phyloP scores from a whole-genome alignment of 2,888 invertebrate species.

The Tiphia femorata region DNA sequence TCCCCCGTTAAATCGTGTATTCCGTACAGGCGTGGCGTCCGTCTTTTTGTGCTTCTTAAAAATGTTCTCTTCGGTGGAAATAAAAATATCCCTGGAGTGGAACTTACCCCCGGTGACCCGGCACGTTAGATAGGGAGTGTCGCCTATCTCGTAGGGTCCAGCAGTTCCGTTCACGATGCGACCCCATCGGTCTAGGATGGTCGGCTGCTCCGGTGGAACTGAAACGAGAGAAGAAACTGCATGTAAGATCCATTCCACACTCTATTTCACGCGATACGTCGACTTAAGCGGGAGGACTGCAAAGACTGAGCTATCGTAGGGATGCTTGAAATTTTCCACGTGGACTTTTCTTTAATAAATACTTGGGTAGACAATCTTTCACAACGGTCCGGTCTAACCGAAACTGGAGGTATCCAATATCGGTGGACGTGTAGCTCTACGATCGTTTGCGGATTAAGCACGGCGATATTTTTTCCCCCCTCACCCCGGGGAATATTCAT shows the following conservation, averaged over 20 bases:
- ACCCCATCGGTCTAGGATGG: conserved; percentile 88
- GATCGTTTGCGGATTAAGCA: conserved; percentile 46
- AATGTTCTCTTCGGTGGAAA: no score
- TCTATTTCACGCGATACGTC: no score
- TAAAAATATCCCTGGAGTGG: no score
- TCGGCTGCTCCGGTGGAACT: conserved; percentile 91
- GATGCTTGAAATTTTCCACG: no score
- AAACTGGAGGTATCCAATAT: conserved; percentile 13
- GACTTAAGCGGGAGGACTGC: no score
- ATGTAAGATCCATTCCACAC: no score
- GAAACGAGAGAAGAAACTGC: no score
- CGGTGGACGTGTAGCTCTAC: conserved; percentile 27
- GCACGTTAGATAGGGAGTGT: conserved; percentile 87
- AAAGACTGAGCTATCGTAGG: no score
- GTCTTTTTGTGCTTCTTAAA: no score
- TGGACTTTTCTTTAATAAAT: no score
- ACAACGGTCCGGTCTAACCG: neutral
- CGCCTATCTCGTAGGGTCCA: conserved; percentile 88
- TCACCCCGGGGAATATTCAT: conserved; percentile 46
- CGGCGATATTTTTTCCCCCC: conserved; percentile 40
- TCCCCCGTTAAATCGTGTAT: no score
- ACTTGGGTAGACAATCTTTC: neutral
- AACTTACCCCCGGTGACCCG: conserved; percentile 87
- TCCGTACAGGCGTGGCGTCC: no score
- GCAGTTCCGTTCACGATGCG: conserved; percentile 84